Conservation (phyloP, 2,113 vertebrate genomes). For the Lophotis ruficrista region DNA sequence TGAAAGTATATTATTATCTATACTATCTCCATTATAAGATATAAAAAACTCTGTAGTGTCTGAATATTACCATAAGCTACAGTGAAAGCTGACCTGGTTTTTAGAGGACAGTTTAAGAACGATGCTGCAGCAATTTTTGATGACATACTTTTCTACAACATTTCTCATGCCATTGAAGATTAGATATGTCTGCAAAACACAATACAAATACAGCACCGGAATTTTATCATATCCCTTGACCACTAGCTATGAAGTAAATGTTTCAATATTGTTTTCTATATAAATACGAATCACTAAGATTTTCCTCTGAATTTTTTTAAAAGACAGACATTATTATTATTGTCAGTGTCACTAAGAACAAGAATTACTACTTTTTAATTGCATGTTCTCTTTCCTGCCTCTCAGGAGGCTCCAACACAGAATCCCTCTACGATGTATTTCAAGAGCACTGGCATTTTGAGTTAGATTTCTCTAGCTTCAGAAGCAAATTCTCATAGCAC, state of each 20-base stretch:
- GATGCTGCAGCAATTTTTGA: conserved; percentile 69
- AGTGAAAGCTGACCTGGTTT: conserved; percentile 69
- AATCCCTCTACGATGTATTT: background rate
- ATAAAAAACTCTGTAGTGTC: conserved; percentile 32
- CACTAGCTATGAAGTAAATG: conserved; percentile 59
- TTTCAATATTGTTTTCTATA: conserved; percentile 51
- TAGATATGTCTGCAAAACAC: conserved; percentile 68
- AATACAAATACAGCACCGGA: conserved; percentile 67
- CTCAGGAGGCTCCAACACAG: background rate
- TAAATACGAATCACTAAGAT: conserved; percentile 31
- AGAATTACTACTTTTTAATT: conserved; percentile 47
- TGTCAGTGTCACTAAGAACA: background rate
- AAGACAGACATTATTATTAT: background rate
- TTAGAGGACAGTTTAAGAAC: conserved; percentile 64
- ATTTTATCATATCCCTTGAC: conserved; percentile 66
- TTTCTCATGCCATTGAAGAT: conserved; percentile 69
- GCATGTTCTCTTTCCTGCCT: background rate
- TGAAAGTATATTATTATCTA: conserved; percentile 63
- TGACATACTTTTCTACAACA: conserved; percentile 52
- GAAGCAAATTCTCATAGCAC: background rate
- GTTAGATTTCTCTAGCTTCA: background rate
- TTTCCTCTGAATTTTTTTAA: background rate
- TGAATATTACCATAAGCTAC: conserved; percentile 55
- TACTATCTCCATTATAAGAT: conserved; percentile 56
- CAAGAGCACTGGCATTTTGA: conserved; percentile 45